Evolutionary conservation across 2,113 vertebrate genomes (phyloP).

Genomic region (Globicephala melas): DNA sequence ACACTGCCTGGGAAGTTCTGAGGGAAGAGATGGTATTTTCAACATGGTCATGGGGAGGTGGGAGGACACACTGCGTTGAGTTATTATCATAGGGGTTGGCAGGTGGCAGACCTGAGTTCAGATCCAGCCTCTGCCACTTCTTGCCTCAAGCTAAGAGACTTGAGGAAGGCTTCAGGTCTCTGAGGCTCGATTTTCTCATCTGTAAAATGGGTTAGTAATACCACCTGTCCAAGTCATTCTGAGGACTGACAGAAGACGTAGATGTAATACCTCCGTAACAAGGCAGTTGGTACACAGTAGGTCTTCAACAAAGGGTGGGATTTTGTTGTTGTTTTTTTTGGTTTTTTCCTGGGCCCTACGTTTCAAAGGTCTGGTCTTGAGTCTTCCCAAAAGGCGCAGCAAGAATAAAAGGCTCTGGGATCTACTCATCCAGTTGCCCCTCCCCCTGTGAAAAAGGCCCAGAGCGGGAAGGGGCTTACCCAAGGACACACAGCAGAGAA

Average conservation of each 20-base stretch:
- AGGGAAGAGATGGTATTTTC: background rate
- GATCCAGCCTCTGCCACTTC: background rate
- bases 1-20: fast-evolving
- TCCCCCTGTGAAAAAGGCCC: background rate
- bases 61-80: fast-evolving
- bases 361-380: background rate
- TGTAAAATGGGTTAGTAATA: background rate
- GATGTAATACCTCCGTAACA: background rate
- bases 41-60: too few species aligned
- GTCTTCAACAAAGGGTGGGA: background rate
- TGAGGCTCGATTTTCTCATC: background rate
- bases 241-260: background rate
- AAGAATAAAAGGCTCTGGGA: background rate
- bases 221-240: background rate
- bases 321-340: too few species aligned
- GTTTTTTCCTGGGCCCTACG: background rate
- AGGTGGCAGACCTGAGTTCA: background rate
- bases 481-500: background rate
- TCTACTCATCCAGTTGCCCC: background rate
- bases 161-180: background rate
- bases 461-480: background rate
- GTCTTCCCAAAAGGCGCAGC: background rate
- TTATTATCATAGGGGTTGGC: too few species aligned
- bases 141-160: background rate
- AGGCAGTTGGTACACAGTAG: background rate